Base-by-base conservation (phyloP, 2,797 vertebrate genomes). In the Brachyalestes nurse region DNA sequence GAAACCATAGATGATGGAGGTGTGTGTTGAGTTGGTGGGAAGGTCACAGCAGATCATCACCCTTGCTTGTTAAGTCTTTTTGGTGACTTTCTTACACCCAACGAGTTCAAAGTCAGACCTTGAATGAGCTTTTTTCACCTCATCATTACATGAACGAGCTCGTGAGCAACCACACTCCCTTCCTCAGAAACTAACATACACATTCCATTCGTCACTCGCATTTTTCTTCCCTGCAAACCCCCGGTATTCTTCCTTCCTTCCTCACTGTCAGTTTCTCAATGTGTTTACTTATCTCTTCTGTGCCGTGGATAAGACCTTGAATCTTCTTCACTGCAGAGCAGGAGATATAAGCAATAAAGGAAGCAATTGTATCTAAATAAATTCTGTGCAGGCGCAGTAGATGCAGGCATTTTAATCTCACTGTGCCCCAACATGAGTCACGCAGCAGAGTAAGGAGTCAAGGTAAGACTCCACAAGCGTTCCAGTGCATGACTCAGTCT, bases 361-460 rank as follows among this genome's bases (percentile, higher is more conserved):
- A 38, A 58, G 65, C 73, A 76, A 66, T 58, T 74, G 72, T 67
- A 67, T 38, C 55, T 49, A 70, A 53, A 75, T 75, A 81, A 70
- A 81, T 75, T 81, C 72, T 40, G 38, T 75, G 72, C 25, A 51
- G 65, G 25, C 17, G 8, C 45, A 62, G 72, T 38, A 53, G 55
- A 67, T 25, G 17, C 42, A 51, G 1, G 9, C 72, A 53, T 76
- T 77, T 82, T 65, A 77, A 66, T 72, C 67, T 72, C 45, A 25
- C 67, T 58, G 51, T 66, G 74, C 61, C 38, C 67, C 75, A 40
- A 77, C 80, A 72, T 65, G 75, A 82, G 67, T 81, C 73, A 82
- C 61, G 47, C 64, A 58, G 71, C 65, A 12, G 28, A 75, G 51
- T 60, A 62, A 61, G 49, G 38, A 65, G 69, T 77, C 74, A 72